Evolutionary conservation across 2,797 vertebrate species (phyloP).

Genomic region (Crocodylus rhombifer): DNA sequence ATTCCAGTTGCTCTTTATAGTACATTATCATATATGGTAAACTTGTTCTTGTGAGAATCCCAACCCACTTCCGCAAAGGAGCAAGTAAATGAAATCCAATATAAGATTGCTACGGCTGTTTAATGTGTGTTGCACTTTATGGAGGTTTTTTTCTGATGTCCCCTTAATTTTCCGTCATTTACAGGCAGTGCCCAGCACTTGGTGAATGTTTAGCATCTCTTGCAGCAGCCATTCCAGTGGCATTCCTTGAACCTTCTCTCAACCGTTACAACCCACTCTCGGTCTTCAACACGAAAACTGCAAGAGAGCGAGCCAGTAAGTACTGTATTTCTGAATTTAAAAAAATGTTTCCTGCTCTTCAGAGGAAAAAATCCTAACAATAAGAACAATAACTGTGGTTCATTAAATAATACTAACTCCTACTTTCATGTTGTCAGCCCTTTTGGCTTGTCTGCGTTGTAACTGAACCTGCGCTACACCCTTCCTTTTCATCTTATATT

Average conservation of each 20-base stretch:
- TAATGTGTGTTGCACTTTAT: background rate
- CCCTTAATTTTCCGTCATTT: slow-evolving; percentile 39
- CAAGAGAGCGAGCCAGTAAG: slow-evolving; percentile 94
- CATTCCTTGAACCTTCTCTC: slow-evolving; percentile 95
- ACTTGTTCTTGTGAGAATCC: background rate
- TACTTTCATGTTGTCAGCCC: background rate
- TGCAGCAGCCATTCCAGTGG: slow-evolving; percentile 96
- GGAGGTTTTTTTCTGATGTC: background rate
- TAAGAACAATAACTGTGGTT: background rate
- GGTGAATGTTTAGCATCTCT: slow-evolving; percentile 97
- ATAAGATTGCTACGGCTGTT: background rate
- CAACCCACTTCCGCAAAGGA: background rate
- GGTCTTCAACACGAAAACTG: slow-evolving; percentile 94
- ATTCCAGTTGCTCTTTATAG: background rate
- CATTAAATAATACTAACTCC: background rate
- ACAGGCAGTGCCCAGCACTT: slow-evolving; percentile 94
- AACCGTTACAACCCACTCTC: slow-evolving; percentile 94
- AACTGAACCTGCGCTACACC: background rate
- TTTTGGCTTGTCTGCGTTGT: background rate
- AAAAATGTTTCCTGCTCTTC: background rate
- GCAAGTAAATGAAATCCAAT: background rate
- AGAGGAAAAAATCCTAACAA: background rate
- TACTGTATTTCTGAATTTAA: slow-evolving; percentile 29
- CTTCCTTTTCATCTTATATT: background rate
- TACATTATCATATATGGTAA: background rate